Percentiles rank a stretch among this genome's conserved stretches.
phyloP scores from a whole-genome alignment of 2,888 invertebrate genomes.

The Ichneumoninae sp. region DNA sequence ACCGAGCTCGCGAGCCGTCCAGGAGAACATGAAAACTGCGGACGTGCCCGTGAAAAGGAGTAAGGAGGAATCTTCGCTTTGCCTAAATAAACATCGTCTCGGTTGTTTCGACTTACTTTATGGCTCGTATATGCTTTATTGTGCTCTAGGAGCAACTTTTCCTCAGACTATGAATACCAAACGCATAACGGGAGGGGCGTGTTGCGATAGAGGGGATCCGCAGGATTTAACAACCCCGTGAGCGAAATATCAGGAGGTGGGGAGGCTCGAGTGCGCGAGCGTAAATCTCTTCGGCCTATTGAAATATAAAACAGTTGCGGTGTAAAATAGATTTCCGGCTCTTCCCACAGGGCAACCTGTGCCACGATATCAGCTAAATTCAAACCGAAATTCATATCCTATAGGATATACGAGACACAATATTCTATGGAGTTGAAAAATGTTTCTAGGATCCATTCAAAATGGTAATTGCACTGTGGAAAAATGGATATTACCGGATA shows the following conservation, averaged over 20 bases:
- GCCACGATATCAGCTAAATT: slow-evolving; percentile 36
- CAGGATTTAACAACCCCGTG: slow-evolving; percentile 79
- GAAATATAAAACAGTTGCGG: slow-evolving; percentile 71
- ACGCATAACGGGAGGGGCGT: slow-evolving; percentile 73
- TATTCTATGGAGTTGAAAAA: slow-evolving; percentile 11
- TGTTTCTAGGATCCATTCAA: neutral
- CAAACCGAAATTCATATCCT: slow-evolving; percentile 47
- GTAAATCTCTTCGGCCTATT: slow-evolving; percentile 74
- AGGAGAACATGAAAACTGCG: slow-evolving; percentile 22
- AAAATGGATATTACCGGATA: neutral
- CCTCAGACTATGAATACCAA: slow-evolving; percentile 82
- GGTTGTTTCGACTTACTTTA: slow-evolving; percentile 78
- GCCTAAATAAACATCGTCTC: slow-evolving; percentile 78
- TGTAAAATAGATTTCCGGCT: slow-evolving; percentile 59
- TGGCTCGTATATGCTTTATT: slow-evolving; percentile 81
- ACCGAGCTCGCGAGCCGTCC: slow-evolving; percentile 1
- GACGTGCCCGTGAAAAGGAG: slow-evolving; percentile 37
- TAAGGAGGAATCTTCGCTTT: slow-evolving; percentile 56
- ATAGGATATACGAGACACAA: slow-evolving; percentile 31
- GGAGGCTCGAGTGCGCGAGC: slow-evolving; percentile 61
- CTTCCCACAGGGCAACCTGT: slow-evolving; percentile 33
- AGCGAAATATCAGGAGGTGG: slow-evolving; percentile 51
- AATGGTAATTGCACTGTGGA: neutral
- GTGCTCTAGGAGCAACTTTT: slow-evolving; percentile 81
- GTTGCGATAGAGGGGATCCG: slow-evolving; percentile 52